Conservation (phyloP, 1,140 invertebrate genomes). For the Musca vetustissima region DNA sequence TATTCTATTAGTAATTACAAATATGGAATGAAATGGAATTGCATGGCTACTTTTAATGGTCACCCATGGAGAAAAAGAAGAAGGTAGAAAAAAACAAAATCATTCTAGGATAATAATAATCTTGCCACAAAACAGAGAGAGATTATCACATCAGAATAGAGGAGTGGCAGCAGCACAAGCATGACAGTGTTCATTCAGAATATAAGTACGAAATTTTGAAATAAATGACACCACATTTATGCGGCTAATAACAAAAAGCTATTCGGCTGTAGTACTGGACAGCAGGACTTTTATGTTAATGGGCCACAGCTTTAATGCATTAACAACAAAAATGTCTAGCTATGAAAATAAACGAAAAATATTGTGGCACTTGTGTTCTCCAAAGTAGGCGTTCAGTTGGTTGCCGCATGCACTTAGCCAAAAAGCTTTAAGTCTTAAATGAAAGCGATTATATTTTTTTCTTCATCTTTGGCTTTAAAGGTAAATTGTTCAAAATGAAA, state of each 20-base stretch:
- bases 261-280: too few relatives aligned
- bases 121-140: neutral
- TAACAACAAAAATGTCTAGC: too few relatives aligned
- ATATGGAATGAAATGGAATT: slow-evolving; percentile 40
- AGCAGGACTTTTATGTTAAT: too few relatives aligned
- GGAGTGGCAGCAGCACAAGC: neutral
- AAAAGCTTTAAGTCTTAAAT: too few relatives aligned
- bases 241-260: slow-evolving; percentile 5
- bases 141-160: slow-evolving; percentile 15
- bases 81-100: too few relatives aligned
- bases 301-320: too few relatives aligned
- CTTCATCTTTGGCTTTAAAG: too few relatives aligned
- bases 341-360: too few relatives aligned
- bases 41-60: neutral
- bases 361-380: neutral
- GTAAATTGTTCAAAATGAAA: too few relatives aligned
- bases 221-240: slow-evolving; percentile 20
- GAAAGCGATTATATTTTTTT: too few relatives aligned
- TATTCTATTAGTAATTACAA: slow-evolving; percentile 56
- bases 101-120: neutral
- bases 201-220: neutral
- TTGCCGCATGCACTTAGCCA: neutral
- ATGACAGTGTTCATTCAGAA: too few relatives aligned
- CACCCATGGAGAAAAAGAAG: neutral
- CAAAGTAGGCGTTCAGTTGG: neutral